These are phyloP conservation scores for Acronicta psi DNA, from an alignment of 2,888 invertebrate genomes.

Conservation along the genomic window DNA sequence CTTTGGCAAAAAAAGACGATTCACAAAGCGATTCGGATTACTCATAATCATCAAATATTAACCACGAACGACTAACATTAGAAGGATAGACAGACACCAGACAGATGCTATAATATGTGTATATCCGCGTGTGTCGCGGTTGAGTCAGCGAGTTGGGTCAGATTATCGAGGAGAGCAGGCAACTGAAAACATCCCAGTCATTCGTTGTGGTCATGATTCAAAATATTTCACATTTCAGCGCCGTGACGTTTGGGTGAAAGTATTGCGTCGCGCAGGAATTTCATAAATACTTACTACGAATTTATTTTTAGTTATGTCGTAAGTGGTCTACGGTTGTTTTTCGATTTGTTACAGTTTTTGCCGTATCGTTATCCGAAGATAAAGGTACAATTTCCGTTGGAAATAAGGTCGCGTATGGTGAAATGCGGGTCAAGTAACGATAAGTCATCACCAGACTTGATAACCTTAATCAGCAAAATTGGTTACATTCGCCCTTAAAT, in stretches of 20 bases:
- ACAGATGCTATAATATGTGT: constrained; percentile 13
- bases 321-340: constrained; percentile 16
- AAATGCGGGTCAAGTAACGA: constrained; percentile 21
- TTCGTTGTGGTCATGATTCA: constrained; percentile 42
- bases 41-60: constrained; percentile 9
- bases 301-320: constrained; percentile 50
- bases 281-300: constrained; percentile 24
- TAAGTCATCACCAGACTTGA: constrained; percentile 33
- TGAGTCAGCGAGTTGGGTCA: constrained; percentile 33
- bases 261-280: constrained; percentile 49
- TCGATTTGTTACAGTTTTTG: constrained; percentile 3
- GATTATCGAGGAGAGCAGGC: constrained; percentile 2
- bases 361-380: constrained; percentile 16
- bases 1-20: constrained; percentile 2
- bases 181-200: constrained; percentile 13
- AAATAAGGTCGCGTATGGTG: constrained; percentile 23
- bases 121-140: constrained; percentile 15
- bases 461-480: constrained; percentile 43
- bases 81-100: constrained; percentile 36
- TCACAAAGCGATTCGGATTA: background rate
- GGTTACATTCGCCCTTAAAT: background rate
- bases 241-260: constrained; percentile 42
- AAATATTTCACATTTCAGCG: constrained; percentile 30
- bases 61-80: constrained; percentile 30
- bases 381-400: constrained; percentile 27